phyloP scores from a whole-genome alignment of 2,113 vertebrate species.

The Stomatorhinus ivindoensis region DNA sequence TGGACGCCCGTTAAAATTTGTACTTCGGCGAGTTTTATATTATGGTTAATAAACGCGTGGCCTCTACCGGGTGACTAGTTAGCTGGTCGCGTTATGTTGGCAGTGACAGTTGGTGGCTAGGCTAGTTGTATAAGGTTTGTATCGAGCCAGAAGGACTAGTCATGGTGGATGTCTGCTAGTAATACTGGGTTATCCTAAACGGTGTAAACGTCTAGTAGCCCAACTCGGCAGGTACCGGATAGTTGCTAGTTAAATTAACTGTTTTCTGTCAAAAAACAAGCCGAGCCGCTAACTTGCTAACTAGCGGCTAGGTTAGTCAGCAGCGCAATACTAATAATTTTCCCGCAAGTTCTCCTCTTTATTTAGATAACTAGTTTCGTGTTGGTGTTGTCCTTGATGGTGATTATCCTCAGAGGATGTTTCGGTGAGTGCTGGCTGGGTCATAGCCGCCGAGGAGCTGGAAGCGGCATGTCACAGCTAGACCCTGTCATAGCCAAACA shows the following conservation, averaged over 20 bases:
- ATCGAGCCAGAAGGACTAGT: not conserved
- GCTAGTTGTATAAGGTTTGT: not conserved
- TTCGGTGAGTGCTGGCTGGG: not conserved
- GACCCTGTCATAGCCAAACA: not conserved
- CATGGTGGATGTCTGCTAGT: not conserved
- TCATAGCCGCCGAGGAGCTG: not conserved
- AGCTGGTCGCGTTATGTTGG: not conserved
- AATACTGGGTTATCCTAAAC: not conserved
- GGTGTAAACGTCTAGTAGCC: not conserved
- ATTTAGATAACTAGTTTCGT: not conserved
- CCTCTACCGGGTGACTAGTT: not conserved
- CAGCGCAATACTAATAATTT: not conserved
- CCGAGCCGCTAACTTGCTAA: not conserved
- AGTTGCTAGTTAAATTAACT: not conserved
- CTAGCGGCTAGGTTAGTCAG: not conserved
- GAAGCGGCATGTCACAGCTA: not conserved
- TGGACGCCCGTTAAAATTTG: not conserved
- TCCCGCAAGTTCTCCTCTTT: not conserved
- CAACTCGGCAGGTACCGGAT: not conserved
- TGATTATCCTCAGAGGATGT: not conserved
- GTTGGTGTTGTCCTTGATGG: not conserved
- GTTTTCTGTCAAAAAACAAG: not conserved
- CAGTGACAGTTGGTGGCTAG: constrained; percentile 3
- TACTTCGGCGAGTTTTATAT: not conserved
- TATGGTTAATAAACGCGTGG: not conserved